These are phyloP conservation scores for Drosophila chauvacae DNA, from an alignment of 1,140 invertebrate species.

Conservation along the genomic window DNA sequence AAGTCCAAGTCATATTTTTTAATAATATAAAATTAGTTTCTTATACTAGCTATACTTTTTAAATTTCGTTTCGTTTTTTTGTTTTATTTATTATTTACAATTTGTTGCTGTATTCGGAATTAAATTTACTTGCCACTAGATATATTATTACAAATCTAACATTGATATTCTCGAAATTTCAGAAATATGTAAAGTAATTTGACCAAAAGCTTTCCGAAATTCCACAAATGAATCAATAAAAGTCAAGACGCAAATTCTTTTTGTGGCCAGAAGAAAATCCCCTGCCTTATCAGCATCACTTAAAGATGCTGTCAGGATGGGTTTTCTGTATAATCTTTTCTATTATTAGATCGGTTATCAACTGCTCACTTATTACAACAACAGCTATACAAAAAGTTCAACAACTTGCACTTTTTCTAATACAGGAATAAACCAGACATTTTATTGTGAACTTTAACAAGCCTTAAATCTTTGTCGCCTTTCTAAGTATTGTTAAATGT, in stretches of 20 bases:
- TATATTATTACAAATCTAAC: neutral
- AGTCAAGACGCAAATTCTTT: constrained; percentile 2
- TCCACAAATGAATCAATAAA: neutral
- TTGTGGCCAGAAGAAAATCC: constrained; percentile 15
- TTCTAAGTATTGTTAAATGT: too few species aligned
- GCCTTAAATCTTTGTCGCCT: neutral
- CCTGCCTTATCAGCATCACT: constrained; percentile 20
- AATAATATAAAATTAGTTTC: neutral
- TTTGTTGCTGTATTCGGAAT: neutral
- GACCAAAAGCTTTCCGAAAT: too few species aligned
- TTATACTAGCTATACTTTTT: too few species aligned
- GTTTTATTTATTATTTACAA: neutral
- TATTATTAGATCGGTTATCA: constrained; percentile 25
- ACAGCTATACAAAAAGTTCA: neutral
- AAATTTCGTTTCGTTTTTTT: neutral
- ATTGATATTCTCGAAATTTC: too few species aligned
- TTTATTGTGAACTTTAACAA: neutral
- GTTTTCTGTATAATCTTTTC: constrained; percentile 10
- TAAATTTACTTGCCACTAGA: neutral
- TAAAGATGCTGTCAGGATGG: neutral
- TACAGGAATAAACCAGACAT: neutral
- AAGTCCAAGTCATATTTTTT: neutral
- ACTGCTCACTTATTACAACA: neutral
- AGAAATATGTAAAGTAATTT: neutral
- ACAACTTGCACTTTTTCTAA: constrained; percentile 1